These are phyloP conservation scores for Eulemur rufifrons DNA, from an alignment of 2,113 vertebrate genomes.

Conservation along the genomic window DNA sequence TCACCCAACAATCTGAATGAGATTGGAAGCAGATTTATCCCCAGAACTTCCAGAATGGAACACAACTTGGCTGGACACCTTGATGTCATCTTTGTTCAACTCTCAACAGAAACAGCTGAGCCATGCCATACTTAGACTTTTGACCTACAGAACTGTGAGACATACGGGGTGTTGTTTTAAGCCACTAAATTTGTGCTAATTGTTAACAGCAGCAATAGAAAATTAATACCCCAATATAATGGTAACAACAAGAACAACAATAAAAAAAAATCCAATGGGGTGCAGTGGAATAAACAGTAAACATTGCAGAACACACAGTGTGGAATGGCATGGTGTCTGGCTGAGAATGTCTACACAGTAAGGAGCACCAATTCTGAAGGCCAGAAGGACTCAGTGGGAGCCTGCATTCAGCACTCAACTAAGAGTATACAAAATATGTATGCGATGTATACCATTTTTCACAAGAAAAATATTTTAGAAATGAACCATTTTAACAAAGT, in stretches of 20 bases:
- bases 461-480: conserved; percentile 2
- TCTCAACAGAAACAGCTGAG: not conserved
- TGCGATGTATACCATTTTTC: not conserved
- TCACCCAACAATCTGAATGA: not conserved
- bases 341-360: not conserved
- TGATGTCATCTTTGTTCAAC: not conserved
- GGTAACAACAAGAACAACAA: not conserved
- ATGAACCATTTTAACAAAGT: not conserved
- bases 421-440: too few species aligned
- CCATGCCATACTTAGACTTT: not conserved
- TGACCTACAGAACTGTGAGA: not conserved
- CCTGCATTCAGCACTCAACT: not conserved
- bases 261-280: not conserved
- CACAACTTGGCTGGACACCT: not conserved
- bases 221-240: not conserved
- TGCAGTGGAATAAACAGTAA: not conserved
- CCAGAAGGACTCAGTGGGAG: not conserved
- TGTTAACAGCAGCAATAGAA: not conserved
- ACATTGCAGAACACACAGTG: not conserved
- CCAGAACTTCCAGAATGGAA: not conserved
- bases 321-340: not conserved
- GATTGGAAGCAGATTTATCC: not conserved
- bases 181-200: not conserved
- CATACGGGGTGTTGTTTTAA: not conserved
- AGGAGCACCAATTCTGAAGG: not conserved